Base-by-base conservation (phyloP, 2,113 vertebrate genomes). In the Dromaius novaehollandiae region DNA sequence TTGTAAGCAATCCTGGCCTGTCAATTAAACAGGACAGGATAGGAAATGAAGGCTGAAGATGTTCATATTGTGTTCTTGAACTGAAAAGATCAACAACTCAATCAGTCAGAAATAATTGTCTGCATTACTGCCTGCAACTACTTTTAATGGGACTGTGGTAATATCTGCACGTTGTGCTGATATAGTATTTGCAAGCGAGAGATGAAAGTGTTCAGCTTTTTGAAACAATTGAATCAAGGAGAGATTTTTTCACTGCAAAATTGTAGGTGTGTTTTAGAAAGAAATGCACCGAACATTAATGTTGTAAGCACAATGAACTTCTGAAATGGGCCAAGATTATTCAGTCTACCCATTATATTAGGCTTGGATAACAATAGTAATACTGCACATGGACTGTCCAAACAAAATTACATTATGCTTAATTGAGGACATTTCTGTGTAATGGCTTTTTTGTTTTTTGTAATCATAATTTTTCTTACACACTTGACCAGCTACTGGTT, bases 81-180 rank as follows among this genome's bases (percentile, higher is more conserved):
- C 81, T 91, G 82, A 93, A 94, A 96, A 94, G 89, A 95, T 95
- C 96, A 97, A 96, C 95, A 95, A 63, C 60, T 93, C 79, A 96
- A 94, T 93, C 96, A 68, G 80, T 93, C 95, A 96, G 93, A 97
- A 96, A 95, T 94, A 97, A 97, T 96, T 95, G 76, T 84, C 95
- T 93, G 83, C 86, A 85, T 97, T 93, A 93, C 95, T 89, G 83
- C 86, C 90, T 95, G 91, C 93, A 90, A 93, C 93, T 97, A 84
- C 95, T 96, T 94, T 89, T 97, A 96, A 96, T 93, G 96, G 90
- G 95, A 80, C 78, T 93, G 64, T 88, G 95, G 71, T 91, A 73
- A 58, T 53, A 61, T 40, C 76, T 92, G 53, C 50, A 79, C 0
- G 0, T 55, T 85, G 69, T 70, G 70, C 64, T 58, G 56, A 38